Evolutionary conservation across 1,140 invertebrate species (phyloP).

Genomic region (Atta texana): DNA sequence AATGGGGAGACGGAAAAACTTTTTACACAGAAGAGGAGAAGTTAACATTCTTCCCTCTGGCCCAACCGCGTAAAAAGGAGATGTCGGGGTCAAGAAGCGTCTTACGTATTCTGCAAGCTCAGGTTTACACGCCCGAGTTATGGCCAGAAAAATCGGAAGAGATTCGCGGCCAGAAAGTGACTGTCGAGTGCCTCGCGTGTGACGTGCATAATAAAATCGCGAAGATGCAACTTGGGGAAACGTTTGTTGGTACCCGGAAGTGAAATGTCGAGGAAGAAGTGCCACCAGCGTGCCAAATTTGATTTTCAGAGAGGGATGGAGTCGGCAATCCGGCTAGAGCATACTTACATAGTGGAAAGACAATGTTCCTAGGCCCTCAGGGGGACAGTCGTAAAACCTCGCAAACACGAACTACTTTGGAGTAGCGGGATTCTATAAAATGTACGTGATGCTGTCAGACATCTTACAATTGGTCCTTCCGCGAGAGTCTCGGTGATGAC

Average conservation of each 20-base stretch:
- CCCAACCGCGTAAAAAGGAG: slow-evolving; percentile 32
- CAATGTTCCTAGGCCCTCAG: slow-evolving; percentile 40
- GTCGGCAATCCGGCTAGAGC: slow-evolving; percentile 44
- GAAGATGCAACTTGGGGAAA: slow-evolving; percentile 40
- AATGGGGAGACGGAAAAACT: slow-evolving; percentile 32
- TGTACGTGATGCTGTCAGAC: slow-evolving; percentile 39
- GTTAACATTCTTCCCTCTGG: slow-evolving; percentile 36
- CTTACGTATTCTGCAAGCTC: slow-evolving; percentile 67
- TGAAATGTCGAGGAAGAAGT: slow-evolving; percentile 57
- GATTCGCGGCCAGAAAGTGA: slow-evolving; percentile 37
- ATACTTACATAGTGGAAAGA: slow-evolving; percentile 51
- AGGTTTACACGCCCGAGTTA: slow-evolving; percentile 61
- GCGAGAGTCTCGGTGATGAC: not conserved
- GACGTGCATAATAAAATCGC: slow-evolving; percentile 60
- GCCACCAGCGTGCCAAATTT: slow-evolving; percentile 58
- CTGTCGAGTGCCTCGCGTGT: slow-evolving; percentile 56
- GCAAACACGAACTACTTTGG: slow-evolving; percentile 57
- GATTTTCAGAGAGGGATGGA: slow-evolving; percentile 44
- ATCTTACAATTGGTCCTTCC: slow-evolving; percentile 29
- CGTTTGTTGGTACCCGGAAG: slow-evolving; percentile 41
- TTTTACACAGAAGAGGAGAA: slow-evolving; percentile 21
- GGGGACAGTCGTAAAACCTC: slow-evolving; percentile 54
- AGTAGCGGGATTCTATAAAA: slow-evolving; percentile 55
- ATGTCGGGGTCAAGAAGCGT: slow-evolving; percentile 62
- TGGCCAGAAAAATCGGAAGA: slow-evolving; percentile 61